A percentile compares a stretch with the other conserved stretches of the same genome.
Conservation (phyloP, 2,797 vertebrate genomes). For the Poecilia velifera region DNA sequence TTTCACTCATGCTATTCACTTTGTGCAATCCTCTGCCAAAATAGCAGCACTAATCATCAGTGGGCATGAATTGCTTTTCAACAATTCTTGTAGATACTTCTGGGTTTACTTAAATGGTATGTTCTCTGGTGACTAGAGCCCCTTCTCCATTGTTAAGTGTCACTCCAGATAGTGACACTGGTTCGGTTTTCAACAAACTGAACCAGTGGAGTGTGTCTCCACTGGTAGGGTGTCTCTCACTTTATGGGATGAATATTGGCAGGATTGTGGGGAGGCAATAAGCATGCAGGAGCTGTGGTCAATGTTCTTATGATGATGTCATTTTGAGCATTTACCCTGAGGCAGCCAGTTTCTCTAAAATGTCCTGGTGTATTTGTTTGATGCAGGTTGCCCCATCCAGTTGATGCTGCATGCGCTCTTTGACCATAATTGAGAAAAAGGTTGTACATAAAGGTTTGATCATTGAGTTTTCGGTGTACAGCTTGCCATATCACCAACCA, state of each 20-base stretch:
- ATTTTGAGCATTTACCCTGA: background rate
- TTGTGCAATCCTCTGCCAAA: background rate
- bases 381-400: background rate
- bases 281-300: background rate
- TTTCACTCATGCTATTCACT: background rate
- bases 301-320: background rate
- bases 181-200: too few species aligned
- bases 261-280: background rate
- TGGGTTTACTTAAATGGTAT: background rate
- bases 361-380: background rate
- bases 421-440: background rate
- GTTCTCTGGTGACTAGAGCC: background rate
- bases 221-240: background rate
- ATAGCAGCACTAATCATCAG: background rate
- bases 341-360: background rate
- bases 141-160: background rate
- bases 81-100: background rate
- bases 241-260: background rate
- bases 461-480: too few species aligned
- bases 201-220: background rate
- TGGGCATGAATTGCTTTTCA: background rate
- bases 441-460: too few species aligned
- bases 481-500: too few species aligned
- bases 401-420: background rate
- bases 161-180: too few species aligned